Evolutionary conservation across 92 coral and sea anemone species (phyloP).

Genomic region (Porites evermanni): DNA sequence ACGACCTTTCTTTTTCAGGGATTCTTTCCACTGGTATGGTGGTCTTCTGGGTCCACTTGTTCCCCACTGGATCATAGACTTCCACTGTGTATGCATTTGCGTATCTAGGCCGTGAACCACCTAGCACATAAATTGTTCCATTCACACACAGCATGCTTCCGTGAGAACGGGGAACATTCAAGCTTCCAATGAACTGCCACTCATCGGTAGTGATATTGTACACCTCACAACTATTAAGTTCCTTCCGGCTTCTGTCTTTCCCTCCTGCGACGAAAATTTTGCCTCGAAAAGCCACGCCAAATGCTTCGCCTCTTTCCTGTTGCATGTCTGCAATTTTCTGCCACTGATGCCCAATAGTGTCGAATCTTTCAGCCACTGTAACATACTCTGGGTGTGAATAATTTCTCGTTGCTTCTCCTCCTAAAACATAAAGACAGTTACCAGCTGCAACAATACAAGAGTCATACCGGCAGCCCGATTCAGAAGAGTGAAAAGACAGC

Average conservation of each 20-base stretch:
- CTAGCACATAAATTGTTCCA: conserved; percentile 8
- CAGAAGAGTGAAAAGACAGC: not conserved
- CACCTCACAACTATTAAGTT: not conserved
- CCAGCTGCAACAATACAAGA: conserved; percentile 19
- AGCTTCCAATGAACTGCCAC: conserved; percentile 14
- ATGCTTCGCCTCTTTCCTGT: not conserved
- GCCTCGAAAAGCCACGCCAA: not conserved
- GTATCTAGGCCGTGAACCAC: not conserved
- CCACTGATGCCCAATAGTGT: not conserved
- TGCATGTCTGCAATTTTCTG: conserved; percentile 11
- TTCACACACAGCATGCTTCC: conserved; percentile 27
- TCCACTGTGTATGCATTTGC: not conserved
- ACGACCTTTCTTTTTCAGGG: not conserved
- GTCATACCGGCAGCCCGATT: not conserved
- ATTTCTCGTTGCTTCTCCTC: not conserved
- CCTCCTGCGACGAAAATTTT: conserved; percentile 8
- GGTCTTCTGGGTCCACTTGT: conserved; percentile 31
- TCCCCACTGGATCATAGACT: conserved; percentile 5
- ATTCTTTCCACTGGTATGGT: not conserved
- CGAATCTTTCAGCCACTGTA: not conserved
- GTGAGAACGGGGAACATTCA: not conserved
- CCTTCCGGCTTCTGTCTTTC: not conserved
- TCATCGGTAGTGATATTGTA: not conserved
- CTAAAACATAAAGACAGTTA: conserved; percentile 16
- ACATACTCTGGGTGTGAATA: not conserved